Evolutionary conservation across 30 jellyfish, hydroid and myxozoan species (phyloP).

Genomic region (Hydractinia symbiolongicarpus): DNA sequence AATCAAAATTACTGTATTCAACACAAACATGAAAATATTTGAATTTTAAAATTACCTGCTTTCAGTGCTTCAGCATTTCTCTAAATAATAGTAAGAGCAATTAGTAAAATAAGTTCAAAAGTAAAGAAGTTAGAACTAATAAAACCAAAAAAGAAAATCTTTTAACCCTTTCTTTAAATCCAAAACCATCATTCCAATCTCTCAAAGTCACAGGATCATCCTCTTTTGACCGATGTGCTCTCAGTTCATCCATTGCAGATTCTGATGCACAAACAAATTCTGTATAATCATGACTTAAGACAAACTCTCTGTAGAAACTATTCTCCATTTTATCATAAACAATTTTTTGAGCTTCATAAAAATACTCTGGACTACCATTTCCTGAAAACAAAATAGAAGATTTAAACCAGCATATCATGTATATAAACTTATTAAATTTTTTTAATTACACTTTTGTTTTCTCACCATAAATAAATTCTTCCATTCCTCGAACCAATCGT

Average conservation of each 20-base stretch:
- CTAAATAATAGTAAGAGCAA: slow-evolving; percentile 13
- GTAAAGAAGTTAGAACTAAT: not conserved
- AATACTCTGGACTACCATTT: slow-evolving; percentile 73
- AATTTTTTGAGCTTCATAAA: slow-evolving; percentile 78
- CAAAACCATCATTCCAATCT: slow-evolving; percentile 94
- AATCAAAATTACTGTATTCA: not conserved
- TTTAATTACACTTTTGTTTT: not conserved
- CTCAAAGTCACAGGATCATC: slow-evolving; percentile 29
- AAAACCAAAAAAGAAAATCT: not conserved
- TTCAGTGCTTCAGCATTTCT: slow-evolving; percentile 38
- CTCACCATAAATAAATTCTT: slow-evolving; percentile 82
- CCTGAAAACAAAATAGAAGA: slow-evolving; percentile 10
- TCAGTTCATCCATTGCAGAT: slow-evolving; percentile 88
- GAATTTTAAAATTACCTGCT: slow-evolving; percentile 27
- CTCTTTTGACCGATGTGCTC: slow-evolving; percentile 74
- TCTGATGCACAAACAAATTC: slow-evolving; percentile 91
- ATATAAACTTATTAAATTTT: not conserved
- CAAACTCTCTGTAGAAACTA: slow-evolving; percentile 77
- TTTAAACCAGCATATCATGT: not conserved
- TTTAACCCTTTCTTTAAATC: slow-evolving; percentile 62
- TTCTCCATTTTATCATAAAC: slow-evolving; percentile 74
- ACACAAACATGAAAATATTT: not conserved
- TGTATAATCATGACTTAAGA: slow-evolving; percentile 82
- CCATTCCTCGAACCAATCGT: slow-evolving; percentile 92
- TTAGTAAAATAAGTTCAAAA: not conserved